Base-by-base conservation (phyloP, 2,113 vertebrate genomes). In the Connochaetes taurinus region DNA sequence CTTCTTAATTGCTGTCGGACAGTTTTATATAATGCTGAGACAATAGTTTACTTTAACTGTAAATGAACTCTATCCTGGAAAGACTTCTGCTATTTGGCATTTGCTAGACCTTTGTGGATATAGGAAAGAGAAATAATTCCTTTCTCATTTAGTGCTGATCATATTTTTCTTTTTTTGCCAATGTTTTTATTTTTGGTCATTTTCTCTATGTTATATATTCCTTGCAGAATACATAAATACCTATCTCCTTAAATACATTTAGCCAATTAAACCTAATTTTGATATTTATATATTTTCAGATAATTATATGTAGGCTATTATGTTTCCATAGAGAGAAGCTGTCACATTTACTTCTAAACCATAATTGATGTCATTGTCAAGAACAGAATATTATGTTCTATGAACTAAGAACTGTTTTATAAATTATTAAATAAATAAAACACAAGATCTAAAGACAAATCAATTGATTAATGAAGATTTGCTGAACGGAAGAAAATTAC, bases 361-460 rank as follows among this genome's bases (percentile, higher is more conserved):
- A 5, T 47, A 50, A 1, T 78, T 87, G 27, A 23, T 25, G 7
- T 87, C 47, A 94, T 6, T 85, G 9, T 55, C 62, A 55, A 94
- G 87, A 55, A 52, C 7, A 67, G 7, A 85, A 33, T 60, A 43
- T 78, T 82, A 89, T 88, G 5, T 91, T 83, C 7, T 85, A 31
- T 50, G n/a, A 45, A 74, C 33, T 76, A 80, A 94, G 58, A 58
- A 50, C 19, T 62, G 1, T 16, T n/a, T 45, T 71, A 58, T 71
- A 82, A 94, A 50, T 92, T 67, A 43, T 50, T 82, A 94, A 87
- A 43, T 80, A 96, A 87, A 36, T 76, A 83, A 94, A 93, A 19
- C 1, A 85, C 2, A 96, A 25, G 6, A 9, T 19, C 19, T 89
- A 81, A 87, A 83, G 33, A 57, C 21, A 92, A 13, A 83, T 1